These are phyloP conservation scores for Drosophila paranaensis DNA, from an alignment of 2,888 invertebrate genomes.

Conservation along the genomic window DNA sequence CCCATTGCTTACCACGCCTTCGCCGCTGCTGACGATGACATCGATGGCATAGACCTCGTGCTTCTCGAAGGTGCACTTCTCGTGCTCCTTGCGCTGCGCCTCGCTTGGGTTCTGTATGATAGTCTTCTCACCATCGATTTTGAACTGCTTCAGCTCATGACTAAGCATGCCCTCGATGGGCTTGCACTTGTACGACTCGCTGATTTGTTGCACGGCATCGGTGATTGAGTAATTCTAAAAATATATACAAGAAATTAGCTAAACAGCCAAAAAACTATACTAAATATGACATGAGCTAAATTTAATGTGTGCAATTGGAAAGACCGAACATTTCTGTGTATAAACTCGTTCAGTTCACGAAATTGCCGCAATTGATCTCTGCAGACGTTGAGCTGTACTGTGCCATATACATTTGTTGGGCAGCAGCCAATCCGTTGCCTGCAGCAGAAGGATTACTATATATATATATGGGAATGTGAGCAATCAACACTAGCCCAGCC, in stretches of 20 bases:
- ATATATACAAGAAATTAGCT: background rate
- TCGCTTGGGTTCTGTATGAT: constrained; percentile 99
- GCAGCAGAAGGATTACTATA: background rate
- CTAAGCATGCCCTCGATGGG: constrained; percentile 98
- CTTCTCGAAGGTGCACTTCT: constrained; percentile 97
- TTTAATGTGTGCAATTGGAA: constrained; percentile 59
- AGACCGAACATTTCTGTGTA: constrained; percentile 62
- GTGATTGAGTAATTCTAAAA: constrained; percentile 94
- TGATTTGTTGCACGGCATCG: constrained; percentile 95
- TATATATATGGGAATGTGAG: constrained; percentile 18
- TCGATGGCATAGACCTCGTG: constrained; percentile 99
- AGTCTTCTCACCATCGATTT: constrained; percentile 99
- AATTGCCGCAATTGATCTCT: constrained; percentile 60
- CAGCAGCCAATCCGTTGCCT: constrained; percentile 55
- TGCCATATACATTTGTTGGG: constrained; percentile 28
- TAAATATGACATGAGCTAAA: background rate
- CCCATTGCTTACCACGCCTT: constrained; percentile 90
- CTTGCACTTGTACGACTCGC: constrained; percentile 97
- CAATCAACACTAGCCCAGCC: constrained; percentile 19
- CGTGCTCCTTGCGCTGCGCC: constrained; percentile 98
- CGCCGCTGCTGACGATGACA: constrained; percentile 98
- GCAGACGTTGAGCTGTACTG: constrained; percentile 73
- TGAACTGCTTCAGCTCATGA: constrained; percentile 97
- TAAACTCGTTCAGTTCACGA: constrained; percentile 70
- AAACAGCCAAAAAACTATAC: background rate